Percentiles rank a stretch among this genome's conserved stretches.
Conservation (phyloP, 2,797 vertebrate species). For the Siniperca undulata region DNA sequence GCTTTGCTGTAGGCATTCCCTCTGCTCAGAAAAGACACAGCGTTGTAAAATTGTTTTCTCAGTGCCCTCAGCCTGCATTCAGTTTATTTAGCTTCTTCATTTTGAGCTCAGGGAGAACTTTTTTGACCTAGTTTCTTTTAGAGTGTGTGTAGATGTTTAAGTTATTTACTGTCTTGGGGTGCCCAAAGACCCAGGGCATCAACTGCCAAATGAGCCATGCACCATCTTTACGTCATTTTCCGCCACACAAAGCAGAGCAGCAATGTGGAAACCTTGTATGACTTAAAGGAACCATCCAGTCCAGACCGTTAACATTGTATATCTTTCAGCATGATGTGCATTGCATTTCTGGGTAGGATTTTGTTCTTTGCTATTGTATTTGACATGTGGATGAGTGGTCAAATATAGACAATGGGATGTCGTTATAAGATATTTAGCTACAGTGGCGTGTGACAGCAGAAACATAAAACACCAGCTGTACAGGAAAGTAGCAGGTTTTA, state of each 20-base stretch:
- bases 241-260: conserved; percentile 6
- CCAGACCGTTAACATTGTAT: neutral
- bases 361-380: neutral
- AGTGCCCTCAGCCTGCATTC: neutral
- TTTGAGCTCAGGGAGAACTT: conserved; percentile 53
- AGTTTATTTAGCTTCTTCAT: neutral
- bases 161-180: conserved; percentile 21
- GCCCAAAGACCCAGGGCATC: conserved; percentile 17
- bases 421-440: neutral
- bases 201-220: conserved; percentile 42
- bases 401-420: neutral
- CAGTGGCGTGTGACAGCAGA: neutral
- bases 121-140: conserved; percentile 14
- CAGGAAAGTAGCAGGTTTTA: neutral
- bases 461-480: neutral
- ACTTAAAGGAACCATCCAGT: neutral
- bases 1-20: neutral
- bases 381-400: neutral
- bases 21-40: neutral
- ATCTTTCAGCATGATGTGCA: neutral
- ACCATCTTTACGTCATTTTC: conserved; percentile 19
- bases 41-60: neutral
- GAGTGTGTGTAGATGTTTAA: conserved; percentile 24
- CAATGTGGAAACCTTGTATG: neutral
- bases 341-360: neutral